phyloP scores from a whole-genome alignment of 2,888 invertebrate species.

The Bugulina stolonifera region DNA sequence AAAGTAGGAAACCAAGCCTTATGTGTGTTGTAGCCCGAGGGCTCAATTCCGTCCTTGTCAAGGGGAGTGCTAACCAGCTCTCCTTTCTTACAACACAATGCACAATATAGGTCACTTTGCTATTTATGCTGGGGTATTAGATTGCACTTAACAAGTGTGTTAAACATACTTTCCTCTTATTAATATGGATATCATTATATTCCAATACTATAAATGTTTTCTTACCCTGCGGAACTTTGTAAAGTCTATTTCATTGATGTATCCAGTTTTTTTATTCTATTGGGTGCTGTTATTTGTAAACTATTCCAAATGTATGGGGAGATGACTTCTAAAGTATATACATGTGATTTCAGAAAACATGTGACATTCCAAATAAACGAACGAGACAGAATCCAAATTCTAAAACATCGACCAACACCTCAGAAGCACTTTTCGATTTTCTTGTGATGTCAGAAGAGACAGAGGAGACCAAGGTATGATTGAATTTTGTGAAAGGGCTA shows the following conservation, averaged over 20 bases:
- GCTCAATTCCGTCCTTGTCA: conserved; percentile 31
- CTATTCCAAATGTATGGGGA: neutral
- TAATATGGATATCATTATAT: too few relatives aligned
- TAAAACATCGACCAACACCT: conserved; percentile 2
- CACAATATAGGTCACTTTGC: neutral
- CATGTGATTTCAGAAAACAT: neutral
- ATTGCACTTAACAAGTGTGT: too few relatives aligned
- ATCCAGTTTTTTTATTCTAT: too few relatives aligned
- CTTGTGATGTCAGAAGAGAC: conserved; percentile 15
- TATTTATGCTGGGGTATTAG: too few relatives aligned
- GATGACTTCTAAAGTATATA: neutral
- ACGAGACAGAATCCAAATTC: conserved; percentile 18
- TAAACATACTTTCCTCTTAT: too few relatives aligned
- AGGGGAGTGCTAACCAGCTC: conserved; percentile 32
- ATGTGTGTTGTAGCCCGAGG: conserved; percentile 29
- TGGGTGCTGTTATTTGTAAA: neutral
- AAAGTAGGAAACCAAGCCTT: conserved; percentile 28
- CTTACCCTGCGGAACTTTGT: too few relatives aligned
- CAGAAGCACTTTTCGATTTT: conserved; percentile 23
- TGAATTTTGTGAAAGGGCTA: neutral
- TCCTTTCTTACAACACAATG: conserved; percentile 30
- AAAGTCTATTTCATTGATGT: too few relatives aligned
- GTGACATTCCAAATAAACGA: conserved; percentile 14
- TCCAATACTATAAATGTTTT: too few relatives aligned
- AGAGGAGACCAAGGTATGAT: conserved; percentile 8